Conservation (phyloP, 2,113 vertebrate species). For the Leiothrix lutea region DNA sequence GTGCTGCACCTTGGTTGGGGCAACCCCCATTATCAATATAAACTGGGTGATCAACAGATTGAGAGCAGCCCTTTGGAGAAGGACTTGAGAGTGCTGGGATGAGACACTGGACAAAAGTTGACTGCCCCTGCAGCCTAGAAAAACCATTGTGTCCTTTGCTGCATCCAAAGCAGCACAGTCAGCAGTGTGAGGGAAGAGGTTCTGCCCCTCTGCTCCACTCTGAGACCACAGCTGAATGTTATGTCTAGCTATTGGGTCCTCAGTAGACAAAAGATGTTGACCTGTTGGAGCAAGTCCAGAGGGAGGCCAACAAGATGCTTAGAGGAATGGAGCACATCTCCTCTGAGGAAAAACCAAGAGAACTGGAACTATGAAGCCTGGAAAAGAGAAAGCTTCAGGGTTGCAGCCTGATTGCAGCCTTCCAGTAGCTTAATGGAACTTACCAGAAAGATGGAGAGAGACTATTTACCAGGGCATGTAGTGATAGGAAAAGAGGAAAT, state of each 20-base stretch:
- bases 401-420: background rate
- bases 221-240: background rate
- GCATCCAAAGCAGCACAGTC: background rate
- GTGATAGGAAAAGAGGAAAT: background rate
- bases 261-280: background rate
- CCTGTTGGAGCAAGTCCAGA: background rate
- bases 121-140: background rate
- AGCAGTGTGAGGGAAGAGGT: background rate
- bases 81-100: background rate
- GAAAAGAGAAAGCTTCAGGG: background rate
- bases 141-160: rapidly evolving
- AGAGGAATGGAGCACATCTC: background rate
- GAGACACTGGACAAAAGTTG: background rate
- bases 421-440: background rate
- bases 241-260: background rate
- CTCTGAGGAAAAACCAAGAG: background rate
- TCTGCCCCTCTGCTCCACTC: background rate
- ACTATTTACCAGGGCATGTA: background rate
- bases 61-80: background rate
- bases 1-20: background rate
- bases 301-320: too few relatives aligned
- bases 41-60: background rate
- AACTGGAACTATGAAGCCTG: too few relatives aligned
- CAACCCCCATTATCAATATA: background rate
- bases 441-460: background rate